Evolutionary conservation across 1,140 invertebrate genomes (phyloP).

Genomic region (Araneus ventricosus): DNA sequence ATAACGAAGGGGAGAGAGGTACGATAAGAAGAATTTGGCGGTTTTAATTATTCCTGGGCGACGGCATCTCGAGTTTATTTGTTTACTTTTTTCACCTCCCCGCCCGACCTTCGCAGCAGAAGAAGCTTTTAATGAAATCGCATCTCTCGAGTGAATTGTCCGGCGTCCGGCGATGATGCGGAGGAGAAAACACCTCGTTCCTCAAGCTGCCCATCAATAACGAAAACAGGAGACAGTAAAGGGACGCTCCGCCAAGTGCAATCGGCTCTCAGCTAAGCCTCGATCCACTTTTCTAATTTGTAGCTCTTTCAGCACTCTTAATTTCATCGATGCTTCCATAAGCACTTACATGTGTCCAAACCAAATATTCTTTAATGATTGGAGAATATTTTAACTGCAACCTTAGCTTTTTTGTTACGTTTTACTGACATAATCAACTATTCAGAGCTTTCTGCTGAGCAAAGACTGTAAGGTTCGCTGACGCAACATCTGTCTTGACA

Average conservation of each 20-base stretch:
- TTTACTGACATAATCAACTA: no score
- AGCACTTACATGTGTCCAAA: no score
- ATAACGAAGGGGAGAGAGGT: not conserved
- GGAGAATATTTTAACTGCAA: no score
- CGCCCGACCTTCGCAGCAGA: not conserved
- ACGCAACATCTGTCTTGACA: no score
- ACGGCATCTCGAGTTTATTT: conserved; percentile 39
- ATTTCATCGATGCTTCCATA: no score
- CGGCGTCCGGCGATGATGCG: conserved; percentile 65
- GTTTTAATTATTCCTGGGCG: conserved; percentile 73
- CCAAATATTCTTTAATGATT: no score
- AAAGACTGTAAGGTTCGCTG: no score
- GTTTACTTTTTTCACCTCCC: conserved; percentile 53
- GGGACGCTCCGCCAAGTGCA: conserved; percentile 37
- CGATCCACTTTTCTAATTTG: no score
- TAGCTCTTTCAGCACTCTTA: no score
- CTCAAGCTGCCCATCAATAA: conserved; percentile 72
- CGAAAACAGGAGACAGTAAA: not conserved
- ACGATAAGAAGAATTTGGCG: conserved; percentile 65
- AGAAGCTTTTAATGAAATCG: conserved; percentile 74
- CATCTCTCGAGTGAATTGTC: conserved; percentile 74
- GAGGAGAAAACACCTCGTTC: conserved; percentile 62
- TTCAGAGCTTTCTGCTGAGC: no score
- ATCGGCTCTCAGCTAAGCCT: no score
- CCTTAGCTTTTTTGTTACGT: no score